Evolutionary conservation across 2,888 invertebrate species (phyloP).

Genomic region (Cheilosia variabilis): DNA sequence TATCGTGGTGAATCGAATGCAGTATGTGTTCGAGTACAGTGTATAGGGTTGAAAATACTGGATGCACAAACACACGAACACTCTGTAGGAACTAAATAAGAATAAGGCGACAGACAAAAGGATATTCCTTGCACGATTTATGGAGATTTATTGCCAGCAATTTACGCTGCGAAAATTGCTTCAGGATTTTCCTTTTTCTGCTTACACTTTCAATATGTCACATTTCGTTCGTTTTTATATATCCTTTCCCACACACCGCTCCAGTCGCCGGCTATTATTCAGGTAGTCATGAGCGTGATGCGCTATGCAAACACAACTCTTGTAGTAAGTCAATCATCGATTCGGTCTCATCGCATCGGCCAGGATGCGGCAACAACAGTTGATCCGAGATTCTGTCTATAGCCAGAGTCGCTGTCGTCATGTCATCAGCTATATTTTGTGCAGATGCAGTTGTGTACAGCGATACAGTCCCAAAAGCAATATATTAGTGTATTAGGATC

Average conservation of each 20-base stretch:
- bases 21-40: constrained; percentile 10
- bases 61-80: background rate
- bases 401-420: background rate
- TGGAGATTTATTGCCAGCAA: constrained; percentile 73
- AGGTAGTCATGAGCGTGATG: constrained; percentile 4
- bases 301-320: no score
- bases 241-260: background rate
- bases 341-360: constrained; percentile 36
- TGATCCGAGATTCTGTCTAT: constrained; percentile 21
- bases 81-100: constrained; percentile 27
- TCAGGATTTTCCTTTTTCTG: constrained; percentile 43
- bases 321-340: constrained; percentile 51
- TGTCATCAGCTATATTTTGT: constrained; percentile 33
- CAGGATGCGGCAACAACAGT: constrained; percentile 30
- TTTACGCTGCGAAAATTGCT: constrained; percentile 70
- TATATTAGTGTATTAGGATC: constrained; percentile 61
- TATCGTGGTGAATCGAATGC: constrained; percentile 51
- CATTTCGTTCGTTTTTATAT: constrained; percentile 19
- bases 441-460: background rate
- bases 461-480: constrained; percentile 9
- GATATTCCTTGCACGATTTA: constrained; percentile 70
- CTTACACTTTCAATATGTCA: constrained; percentile 62
- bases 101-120: constrained; percentile 58
- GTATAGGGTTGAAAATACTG: constrained; percentile 1
- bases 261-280: background rate